Evolutionary conservation across 1,140 invertebrate species (phyloP), one percentile per base, ranked within the genome.

Genomic region (Leptonema lineaticorne): DNA sequence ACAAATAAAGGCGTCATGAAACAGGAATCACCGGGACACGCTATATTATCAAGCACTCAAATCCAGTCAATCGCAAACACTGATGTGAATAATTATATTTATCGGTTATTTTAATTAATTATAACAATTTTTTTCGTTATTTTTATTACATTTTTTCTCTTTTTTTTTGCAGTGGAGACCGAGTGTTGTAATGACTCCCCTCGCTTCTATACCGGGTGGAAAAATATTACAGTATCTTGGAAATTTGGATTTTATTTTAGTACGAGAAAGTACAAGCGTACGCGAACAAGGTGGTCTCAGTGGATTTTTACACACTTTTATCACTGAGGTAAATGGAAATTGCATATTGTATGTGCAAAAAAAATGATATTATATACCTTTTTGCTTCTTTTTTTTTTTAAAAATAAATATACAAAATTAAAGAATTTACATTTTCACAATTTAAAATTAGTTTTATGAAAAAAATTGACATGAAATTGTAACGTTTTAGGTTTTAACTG

Each of bases 171-270:
- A 75, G 89, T 24, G 87, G 84, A n/a, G 88, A 89, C 74, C 89
- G 75, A 91, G 90, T 0, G 90, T 96, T 6, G 92, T 95, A 73
- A 88, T 96, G 70, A 95, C 93, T 0, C 91, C 94, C 0, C 80
- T 96, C 29, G 89, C 90, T 46, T 90, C 89, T 74, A 82, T 96
- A 68, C 90, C 92, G 14, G 92, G 93, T 67, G 90, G 88, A 1
- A 86, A 85, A 65, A 92, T 94, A 63, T 88, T 93, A 63, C 86
- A 89, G 69, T 96, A 97, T 77, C 81, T 97, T 64, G 96, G 95
- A 63, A 95, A 97, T 78, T 83, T 97, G 58, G 95, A 97, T 76
- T 95, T 97, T 76, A 95, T 97, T 80, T 96, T 98, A 74, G 97
- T 98, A 69, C 82, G 96, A 60, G 96, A 98, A 83, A 94, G 92